Evolutionary conservation across 2,797 vertebrate genomes (phyloP).

Genomic region (Anniella stebbinsi): DNA sequence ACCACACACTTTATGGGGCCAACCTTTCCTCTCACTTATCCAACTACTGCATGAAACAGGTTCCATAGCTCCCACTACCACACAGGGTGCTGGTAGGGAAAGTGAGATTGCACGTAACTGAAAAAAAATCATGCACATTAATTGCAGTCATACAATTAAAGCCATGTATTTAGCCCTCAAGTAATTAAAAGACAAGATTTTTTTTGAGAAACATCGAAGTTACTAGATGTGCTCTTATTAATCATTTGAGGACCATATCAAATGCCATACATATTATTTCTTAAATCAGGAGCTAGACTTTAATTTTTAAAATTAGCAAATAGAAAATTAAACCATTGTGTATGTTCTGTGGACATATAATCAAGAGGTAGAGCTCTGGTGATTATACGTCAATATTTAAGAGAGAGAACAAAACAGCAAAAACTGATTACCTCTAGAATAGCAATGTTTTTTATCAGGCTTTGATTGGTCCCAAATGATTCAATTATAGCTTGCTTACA

Average conservation of each 20-base stretch:
- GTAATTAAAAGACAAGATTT: no score
- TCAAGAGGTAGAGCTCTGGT: not conserved
- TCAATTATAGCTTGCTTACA: not conserved
- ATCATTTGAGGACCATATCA: not conserved
- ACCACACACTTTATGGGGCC: no score
- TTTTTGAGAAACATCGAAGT: not conserved
- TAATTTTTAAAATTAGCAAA: not conserved
- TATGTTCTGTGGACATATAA: not conserved
- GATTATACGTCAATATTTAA: not conserved
- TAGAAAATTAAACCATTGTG: not conserved
- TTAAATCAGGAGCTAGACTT: not conserved
- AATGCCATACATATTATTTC: not conserved
- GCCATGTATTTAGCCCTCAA: not conserved
- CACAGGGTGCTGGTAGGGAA: no score
- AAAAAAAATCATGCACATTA: no score
- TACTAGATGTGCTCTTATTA: not conserved
- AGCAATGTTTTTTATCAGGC: not conserved
- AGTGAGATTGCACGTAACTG: no score
- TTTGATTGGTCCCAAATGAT: not conserved
- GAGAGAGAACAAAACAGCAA: not conserved
- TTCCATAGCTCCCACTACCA: no score
- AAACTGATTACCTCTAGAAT: slow-evolving; percentile 24
- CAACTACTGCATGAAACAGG: no score
- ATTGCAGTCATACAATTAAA: not conserved
- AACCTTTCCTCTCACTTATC: no score